These are phyloP conservation scores for Philopedon plagiatum DNA, from an alignment of 2,888 invertebrate species.

Conservation along the genomic window DNA sequence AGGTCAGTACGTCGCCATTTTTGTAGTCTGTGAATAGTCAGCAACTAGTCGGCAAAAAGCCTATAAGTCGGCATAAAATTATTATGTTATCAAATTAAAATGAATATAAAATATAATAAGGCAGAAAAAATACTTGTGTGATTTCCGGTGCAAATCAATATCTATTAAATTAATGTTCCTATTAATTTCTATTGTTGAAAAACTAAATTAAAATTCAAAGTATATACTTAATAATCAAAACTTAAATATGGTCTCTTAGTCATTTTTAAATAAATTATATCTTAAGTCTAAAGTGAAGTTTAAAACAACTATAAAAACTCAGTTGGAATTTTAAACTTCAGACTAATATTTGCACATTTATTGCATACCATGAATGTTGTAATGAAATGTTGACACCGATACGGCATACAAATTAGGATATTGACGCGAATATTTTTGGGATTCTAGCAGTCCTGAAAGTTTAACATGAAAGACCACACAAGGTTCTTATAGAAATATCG, in stretches of 20 bases:
- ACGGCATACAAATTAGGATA: not conserved
- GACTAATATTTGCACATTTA: not conserved
- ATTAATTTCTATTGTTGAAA: not conserved
- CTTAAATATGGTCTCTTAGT: not conserved
- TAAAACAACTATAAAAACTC: not conserved
- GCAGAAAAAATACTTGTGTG: too few species aligned
- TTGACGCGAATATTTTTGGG: not conserved
- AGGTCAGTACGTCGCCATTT: too few species aligned
- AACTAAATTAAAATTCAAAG: not conserved
- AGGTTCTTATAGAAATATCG: too few species aligned
- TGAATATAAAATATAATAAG: too few species aligned
- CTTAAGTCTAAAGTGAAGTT: not conserved
- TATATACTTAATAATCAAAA: not conserved
- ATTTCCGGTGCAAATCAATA: too few species aligned
- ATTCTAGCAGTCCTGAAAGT: too few species aligned
- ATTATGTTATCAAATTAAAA: too few species aligned
- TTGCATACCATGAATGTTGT: conserved; percentile 2
- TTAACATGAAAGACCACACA: not conserved
- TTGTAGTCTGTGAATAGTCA: too few species aligned
- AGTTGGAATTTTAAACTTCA: not conserved
- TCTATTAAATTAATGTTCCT: too few species aligned
- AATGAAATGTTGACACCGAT: not conserved
- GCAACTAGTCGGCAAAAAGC: too few species aligned
- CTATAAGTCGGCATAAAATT: too few species aligned
- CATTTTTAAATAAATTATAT: not conserved